These are phyloP conservation scores for Eupristina koningsbergeri DNA, from an alignment of 1,140 invertebrate genomes.

Conservation along the genomic window DNA sequence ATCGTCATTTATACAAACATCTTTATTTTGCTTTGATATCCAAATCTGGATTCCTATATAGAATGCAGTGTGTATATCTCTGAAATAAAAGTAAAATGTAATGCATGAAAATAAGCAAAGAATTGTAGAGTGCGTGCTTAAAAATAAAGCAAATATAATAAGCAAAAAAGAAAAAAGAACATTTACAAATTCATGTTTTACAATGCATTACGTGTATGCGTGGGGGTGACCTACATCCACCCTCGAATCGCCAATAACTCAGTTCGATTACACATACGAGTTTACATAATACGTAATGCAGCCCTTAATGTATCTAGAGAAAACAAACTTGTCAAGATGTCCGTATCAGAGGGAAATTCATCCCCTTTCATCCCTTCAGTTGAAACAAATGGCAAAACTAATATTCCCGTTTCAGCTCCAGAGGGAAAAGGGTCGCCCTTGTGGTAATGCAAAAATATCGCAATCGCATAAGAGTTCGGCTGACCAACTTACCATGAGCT, in stretches of 20 bases:
- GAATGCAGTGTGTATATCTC: no score
- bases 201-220: not conserved
- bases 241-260: not conserved
- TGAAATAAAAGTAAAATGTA: no score
- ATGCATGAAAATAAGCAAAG: no score
- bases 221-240: not conserved
- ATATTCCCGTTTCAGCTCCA: conserved; percentile 23
- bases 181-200: not conserved
- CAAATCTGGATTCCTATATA: no score
- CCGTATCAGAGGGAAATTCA: not conserved
- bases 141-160: no score
- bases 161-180: no score
- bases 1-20: no score
- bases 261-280: no score
- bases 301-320: not conserved
- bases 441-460: conserved; percentile 2
- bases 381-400: conserved; percentile 20
- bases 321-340: not conserved
- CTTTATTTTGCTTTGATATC: no score
- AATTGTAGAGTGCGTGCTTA: no score
- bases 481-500: not conserved
- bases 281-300: conserved; percentile 1
- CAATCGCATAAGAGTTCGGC: not conserved
- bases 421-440: not conserved
- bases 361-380: not conserved